phyloP scores from a whole-genome alignment of 2,888 invertebrate genomes.

The Drymonia ruficornis region DNA sequence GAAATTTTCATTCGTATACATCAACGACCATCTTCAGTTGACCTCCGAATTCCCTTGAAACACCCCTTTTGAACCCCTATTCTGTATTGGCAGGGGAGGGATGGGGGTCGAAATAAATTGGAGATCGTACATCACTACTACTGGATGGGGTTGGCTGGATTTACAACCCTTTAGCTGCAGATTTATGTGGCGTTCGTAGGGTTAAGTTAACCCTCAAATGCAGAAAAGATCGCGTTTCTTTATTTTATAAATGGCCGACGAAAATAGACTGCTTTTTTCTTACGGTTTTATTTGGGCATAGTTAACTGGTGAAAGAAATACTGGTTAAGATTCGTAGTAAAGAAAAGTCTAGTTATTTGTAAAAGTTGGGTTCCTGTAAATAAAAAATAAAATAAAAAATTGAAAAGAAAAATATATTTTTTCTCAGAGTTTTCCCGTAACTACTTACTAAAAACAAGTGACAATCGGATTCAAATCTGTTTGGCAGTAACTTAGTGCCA shows the following conservation, averaged over 20 bases:
- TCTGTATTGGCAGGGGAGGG: constrained; percentile 14
- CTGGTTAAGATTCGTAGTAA: not conserved
- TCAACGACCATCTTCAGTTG: constrained; percentile 46
- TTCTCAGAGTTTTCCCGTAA: too few species aligned
- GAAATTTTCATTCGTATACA: constrained; percentile 76
- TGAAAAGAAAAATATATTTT: too few species aligned
- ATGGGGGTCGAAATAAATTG: constrained; percentile 46
- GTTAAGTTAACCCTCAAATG: constrained; percentile 69
- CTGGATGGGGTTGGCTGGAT: constrained; percentile 68
- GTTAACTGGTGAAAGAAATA: not conserved
- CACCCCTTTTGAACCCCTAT: constrained; percentile 11
- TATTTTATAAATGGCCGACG: constrained; percentile 75
- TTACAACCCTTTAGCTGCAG: constrained; percentile 81
- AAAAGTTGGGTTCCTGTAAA: not conserved
- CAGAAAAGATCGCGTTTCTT: constrained; percentile 79
- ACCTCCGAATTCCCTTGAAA: constrained; percentile 36
- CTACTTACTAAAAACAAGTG: too few species aligned
- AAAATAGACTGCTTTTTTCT: constrained; percentile 62
- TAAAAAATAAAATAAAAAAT: too few species aligned
- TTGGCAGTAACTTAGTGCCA: too few species aligned
- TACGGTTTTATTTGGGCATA: not conserved
- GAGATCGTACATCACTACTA: constrained; percentile 64
- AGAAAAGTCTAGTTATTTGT: constrained; percentile 1
- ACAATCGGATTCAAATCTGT: too few species aligned
- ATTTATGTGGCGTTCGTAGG: constrained; percentile 72